phyloP scores from a whole-genome alignment of 2,113 vertebrate species.

The Psophia crepitans region DNA sequence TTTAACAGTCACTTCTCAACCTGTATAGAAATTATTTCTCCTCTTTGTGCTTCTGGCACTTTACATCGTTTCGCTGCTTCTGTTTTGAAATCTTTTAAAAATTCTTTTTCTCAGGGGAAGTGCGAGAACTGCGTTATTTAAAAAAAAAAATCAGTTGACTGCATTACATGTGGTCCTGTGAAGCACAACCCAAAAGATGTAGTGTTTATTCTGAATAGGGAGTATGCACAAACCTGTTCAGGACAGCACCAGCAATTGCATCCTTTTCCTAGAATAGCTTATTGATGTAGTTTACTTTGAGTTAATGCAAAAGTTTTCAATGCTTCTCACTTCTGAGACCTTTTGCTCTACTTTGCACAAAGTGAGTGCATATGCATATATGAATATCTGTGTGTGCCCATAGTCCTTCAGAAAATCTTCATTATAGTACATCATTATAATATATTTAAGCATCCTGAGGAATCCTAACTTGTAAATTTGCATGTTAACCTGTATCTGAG shows the following conservation, averaged over 20 bases:
- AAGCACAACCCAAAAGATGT: not conserved
- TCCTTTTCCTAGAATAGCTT: not conserved
- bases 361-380: not conserved
- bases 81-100: not conserved
- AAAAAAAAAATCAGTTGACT: not conserved
- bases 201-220: not conserved
- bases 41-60: not conserved
- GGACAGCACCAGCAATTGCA: not conserved
- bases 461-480: not conserved
- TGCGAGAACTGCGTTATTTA: not conserved
- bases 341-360: not conserved
- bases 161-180: not conserved
- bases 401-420: not conserved
- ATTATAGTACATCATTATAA: not conserved
- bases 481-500: not conserved
- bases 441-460: not conserved
- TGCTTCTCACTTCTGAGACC: not conserved
- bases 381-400: not conserved
- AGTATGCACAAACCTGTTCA: not conserved
- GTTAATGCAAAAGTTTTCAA: not conserved
- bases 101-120: not conserved
- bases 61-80: not conserved
- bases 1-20: not conserved
- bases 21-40: not conserved
- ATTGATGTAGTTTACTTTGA: not conserved